Evolutionary conservation across 2,113 vertebrate genomes (phyloP), one percentile per base, ranked within the genome.

Genomic region (Phaethon lepturus): DNA sequence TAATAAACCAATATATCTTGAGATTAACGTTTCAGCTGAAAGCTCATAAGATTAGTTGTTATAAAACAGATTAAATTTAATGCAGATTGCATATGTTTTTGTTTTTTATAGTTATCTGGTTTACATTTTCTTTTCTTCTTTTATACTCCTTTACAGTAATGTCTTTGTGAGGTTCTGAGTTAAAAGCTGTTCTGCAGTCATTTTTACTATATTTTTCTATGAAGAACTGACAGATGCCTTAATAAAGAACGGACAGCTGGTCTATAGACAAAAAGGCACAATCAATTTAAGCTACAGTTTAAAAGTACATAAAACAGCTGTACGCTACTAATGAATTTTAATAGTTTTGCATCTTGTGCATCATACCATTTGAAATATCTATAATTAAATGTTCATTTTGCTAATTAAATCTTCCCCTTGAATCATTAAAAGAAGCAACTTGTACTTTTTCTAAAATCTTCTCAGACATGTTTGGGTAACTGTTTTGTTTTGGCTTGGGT

Each of bases 181-280:
- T 94, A 86, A 95, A 95, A 91, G 67, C 16, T 69, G 25, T 95
- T 96, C 35, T 83, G 23, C 8, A 63, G 31, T 90, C 12, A 93
- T 93, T 97, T 94, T 97, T 64, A 84, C 47, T 81, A 33, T 59
- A 50, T 67, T 92, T 94, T 95, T 75, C 56, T 87, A 73, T 38
- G 73, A 91, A 93, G 40, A 97, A 90, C 23, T 93, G 87, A 90
- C 93, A 98, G 86, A 98, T 98, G 93, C 42, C 69, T 95, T 97
- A 94, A 96, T 96, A 97, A 97, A 89, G 86, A 95, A 96, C 88
- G 72, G 95, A 84, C 97, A 98, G 92, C 90, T 98, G 97, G 80
- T 93, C 97, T 97, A 95, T 76, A 96, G 67, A 92, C 33, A 95
- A 82, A 90, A 38, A 94, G 77, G n/a, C 66, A 94, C 74, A 62